Evolutionary conservation across 1,140 invertebrate genomes (phyloP).

Genomic region (Laupala kohalensis): DNA sequence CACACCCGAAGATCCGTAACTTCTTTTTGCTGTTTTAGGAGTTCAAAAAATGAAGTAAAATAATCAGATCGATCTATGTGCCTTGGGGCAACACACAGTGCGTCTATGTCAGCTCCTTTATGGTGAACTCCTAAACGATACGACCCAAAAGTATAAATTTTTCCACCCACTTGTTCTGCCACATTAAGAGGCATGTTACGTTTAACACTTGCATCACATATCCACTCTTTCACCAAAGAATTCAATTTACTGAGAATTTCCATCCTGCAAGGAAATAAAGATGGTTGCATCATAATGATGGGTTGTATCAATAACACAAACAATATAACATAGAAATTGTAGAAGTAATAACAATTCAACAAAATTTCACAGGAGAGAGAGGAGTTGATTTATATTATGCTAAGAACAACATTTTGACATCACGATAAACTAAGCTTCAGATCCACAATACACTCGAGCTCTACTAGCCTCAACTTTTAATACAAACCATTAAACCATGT

Average conservation of each 20-base stretch:
- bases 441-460: too few relatives aligned
- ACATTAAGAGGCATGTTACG: constrained; percentile 80
- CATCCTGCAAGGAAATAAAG: too few relatives aligned
- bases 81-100: constrained; percentile 90
- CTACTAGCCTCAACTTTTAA: too few relatives aligned
- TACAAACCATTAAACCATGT: too few relatives aligned
- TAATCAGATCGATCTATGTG: constrained; percentile 91
- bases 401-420: too few relatives aligned
- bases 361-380: background rate
- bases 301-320: constrained; percentile 12
- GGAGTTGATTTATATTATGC: too few relatives aligned
- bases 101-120: constrained; percentile 97
- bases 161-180: constrained; percentile 83
- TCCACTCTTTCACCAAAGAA: constrained; percentile 82
- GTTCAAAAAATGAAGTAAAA: constrained; percentile 86
- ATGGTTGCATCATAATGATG: too few relatives aligned
- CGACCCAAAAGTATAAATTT: constrained; percentile 93
- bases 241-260: constrained; percentile 65
- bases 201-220: constrained; percentile 70
- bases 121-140: constrained; percentile 80
- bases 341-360: background rate
- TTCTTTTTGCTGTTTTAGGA: constrained; percentile 76
- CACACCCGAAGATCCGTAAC: constrained; percentile 67
- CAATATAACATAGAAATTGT: background rate
- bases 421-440: too few relatives aligned